Evolutionary conservation across 1,140 invertebrate genomes (phyloP), one percentile per base, ranked within the genome.

Genomic region (Mycetomoellerius zeteki): DNA sequence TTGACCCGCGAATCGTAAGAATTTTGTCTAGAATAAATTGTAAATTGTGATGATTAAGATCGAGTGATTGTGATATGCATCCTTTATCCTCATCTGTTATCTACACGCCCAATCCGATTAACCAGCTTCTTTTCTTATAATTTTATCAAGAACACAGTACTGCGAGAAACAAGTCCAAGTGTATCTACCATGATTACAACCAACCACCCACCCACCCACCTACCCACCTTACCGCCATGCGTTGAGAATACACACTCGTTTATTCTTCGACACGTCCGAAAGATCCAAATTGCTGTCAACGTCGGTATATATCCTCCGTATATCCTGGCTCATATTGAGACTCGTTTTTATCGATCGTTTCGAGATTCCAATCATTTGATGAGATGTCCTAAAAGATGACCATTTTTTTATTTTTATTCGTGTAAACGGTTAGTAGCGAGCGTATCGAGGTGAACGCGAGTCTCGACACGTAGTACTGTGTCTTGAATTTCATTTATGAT

Each of bases 11-110:
- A 94, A 93, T 91, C 94, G 90, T 94, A 93, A 90, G 92, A 85
- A 94, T 91, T 95, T 95, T 95, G 94, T 95, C 94, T 95, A 95
- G 95, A 95, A 95, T 95, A 95, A 95, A 95, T 94, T 92, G 94
- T 94, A 94, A 95, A 95, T 94, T 95, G 37, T 43, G 78, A 84
- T 92, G 54, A 94, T 91, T 91, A 95, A 95, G 89, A 94, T 87
- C 24, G 76, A 91, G 30, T 85, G 71, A 91, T 71, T 91, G 76
- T 93, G 69, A 73, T 60, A 21, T 73, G 89, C 90, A 86, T 92
- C 87, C 91, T 71, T 89, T 75, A 37, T 77, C 85, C 56, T 80
- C 12, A 50, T 62, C 60, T 90, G 54, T 52, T 62, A 33, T 56
- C 27, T 91, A 91, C 60, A 80, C 85, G 30, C 64, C 73, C 84